Evolutionary conservation across 2,888 invertebrate species (phyloP).

Genomic region (Ornithoptera priamus): DNA sequence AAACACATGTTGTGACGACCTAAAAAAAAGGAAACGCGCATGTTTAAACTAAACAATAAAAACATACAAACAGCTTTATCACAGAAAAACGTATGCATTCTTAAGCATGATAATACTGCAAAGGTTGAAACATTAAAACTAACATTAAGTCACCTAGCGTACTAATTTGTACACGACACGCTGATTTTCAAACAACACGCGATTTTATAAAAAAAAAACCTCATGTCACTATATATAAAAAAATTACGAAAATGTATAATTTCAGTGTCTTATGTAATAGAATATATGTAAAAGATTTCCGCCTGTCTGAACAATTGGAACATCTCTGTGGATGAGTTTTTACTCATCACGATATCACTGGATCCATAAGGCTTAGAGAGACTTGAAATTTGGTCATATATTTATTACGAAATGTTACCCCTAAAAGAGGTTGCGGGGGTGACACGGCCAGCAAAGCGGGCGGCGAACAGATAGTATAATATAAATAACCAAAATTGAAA

Average conservation of each 20-base stretch:
- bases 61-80: neutral
- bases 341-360: too few species aligned
- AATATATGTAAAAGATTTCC: too few species aligned
- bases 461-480: too few species aligned
- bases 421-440: too few species aligned
- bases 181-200: conserved; percentile 38
- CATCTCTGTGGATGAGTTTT: too few species aligned
- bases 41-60: neutral
- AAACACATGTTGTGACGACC: neutral
- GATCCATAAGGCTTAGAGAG: too few species aligned
- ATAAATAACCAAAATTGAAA: too few species aligned
- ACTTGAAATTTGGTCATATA: too few species aligned
- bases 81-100: neutral
- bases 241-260: neutral
- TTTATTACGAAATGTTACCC: too few species aligned
- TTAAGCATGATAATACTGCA: neutral
- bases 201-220: conserved; percentile 20
- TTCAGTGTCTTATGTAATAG: too few species aligned
- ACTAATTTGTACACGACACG: conserved; percentile 35
- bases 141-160: neutral
- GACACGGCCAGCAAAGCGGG: too few species aligned
- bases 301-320: too few species aligned
- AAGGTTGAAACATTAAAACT: neutral
- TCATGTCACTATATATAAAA: conserved; percentile 14
- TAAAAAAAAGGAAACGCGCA: neutral